Evolutionary conservation across 2,888 invertebrate genomes (phyloP).

Genomic region (Opisthograptis luteolata): DNA sequence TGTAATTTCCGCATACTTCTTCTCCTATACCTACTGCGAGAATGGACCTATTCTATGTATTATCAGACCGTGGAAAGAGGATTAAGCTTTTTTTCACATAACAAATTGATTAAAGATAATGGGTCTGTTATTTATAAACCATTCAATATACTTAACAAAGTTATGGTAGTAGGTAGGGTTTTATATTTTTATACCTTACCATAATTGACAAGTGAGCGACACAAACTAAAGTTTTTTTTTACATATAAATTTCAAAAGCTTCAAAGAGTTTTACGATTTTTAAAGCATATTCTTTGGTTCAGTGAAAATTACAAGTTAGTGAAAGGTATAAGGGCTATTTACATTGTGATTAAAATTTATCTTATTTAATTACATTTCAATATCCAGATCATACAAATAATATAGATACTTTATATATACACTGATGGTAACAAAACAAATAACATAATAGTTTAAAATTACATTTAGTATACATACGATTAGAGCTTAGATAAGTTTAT

Average conservation of each 20-base stretch:
- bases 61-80: no score
- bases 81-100: no score
- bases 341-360: conserved; percentile 5
- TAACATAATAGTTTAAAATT: neutral
- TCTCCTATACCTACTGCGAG: no score
- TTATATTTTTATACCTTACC: neutral
- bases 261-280: neutral
- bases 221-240: neutral
- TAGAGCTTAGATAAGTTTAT: neutral
- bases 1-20: no score
- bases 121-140: no score
- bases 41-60: no score
- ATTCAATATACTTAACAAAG: no score
- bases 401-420: neutral
- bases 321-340: neutral
- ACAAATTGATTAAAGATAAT: no score
- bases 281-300: conserved; percentile 19
- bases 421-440: no score
- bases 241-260: neutral
- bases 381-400: conserved; percentile 5
- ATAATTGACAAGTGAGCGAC: conserved; percentile 15
- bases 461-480: no score
- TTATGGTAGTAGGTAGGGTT: neutral
- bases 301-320: conserved; percentile 1
- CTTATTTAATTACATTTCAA: conserved; percentile 15